phyloP scores from a whole-genome alignment of 2,797 vertebrate species.

The Eulemur rubriventer region DNA sequence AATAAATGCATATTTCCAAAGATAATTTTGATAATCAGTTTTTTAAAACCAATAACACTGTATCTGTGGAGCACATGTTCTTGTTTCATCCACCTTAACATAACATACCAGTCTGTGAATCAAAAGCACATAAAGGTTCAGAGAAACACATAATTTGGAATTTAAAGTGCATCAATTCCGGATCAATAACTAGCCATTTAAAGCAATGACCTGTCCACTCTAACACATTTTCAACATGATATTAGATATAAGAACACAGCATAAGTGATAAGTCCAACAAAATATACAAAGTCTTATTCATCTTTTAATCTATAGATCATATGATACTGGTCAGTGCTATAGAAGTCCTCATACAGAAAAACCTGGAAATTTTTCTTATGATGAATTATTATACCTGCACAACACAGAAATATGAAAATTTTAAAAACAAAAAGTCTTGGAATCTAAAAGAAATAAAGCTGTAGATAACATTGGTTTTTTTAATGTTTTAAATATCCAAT shows the following conservation, averaged over 20 bases:
- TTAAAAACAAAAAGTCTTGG: neutral
- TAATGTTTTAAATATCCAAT: constrained; percentile 17
- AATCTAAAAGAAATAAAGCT: constrained; percentile 41
- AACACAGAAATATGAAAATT: constrained; percentile 42
- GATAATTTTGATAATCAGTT: neutral
- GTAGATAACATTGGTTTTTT: neutral
- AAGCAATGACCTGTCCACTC: neutral
- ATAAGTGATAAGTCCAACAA: neutral
- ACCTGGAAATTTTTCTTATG: constrained; percentile 25
- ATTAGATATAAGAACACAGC: neutral
- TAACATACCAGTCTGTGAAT: neutral
- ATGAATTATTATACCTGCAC: neutral
- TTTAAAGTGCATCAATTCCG: constrained; percentile 29
- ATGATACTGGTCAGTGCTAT: neutral
- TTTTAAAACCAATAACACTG: constrained; percentile 29
- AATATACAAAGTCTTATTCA: neutral
- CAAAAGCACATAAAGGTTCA: neutral
- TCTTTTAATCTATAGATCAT: neutral
- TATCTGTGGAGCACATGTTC: neutral
- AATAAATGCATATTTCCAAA: neutral
- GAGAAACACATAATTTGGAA: neutral
- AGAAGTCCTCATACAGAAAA: constrained; percentile 7
- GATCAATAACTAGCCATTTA: constrained; percentile 31
- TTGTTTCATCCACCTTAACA: neutral
- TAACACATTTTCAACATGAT: constrained; percentile 9